These are phyloP conservation scores for Hyphantria cunea DNA, from an alignment of 1,140 invertebrate species.

Conservation along the genomic window DNA sequence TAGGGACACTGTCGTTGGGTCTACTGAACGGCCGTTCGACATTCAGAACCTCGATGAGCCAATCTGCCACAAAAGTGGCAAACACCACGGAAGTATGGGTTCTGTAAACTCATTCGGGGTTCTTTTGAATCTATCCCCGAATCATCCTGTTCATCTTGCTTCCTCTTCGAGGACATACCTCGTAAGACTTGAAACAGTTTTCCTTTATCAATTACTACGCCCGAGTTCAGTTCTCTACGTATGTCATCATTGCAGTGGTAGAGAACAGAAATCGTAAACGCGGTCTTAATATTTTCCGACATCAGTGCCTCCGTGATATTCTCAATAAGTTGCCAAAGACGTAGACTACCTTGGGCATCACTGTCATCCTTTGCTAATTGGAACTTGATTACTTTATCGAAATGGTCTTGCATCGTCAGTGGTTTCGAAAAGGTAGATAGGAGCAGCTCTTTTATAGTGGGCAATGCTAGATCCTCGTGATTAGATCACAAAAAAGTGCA, in stretches of 20 bases:
- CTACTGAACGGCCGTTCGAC: slow-evolving; percentile 1
- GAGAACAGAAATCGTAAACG: slow-evolving; percentile 36
- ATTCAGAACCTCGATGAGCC: slow-evolving; percentile 28
- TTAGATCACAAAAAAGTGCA: too few relatives aligned
- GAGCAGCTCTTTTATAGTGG: slow-evolving; percentile 34
- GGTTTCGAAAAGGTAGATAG: slow-evolving; percentile 38
- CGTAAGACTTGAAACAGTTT: slow-evolving; percentile 35
- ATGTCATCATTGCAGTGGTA: slow-evolving; percentile 28
- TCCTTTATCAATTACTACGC: slow-evolving; percentile 15
- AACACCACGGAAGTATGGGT: slow-evolving; percentile 1
- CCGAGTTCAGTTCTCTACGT: slow-evolving; percentile 35
- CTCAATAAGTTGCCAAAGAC: slow-evolving; percentile 40
- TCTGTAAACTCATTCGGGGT: not conserved
- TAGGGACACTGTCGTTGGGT: not conserved
- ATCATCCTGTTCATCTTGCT: slow-evolving; percentile 11
- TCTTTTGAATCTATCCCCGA: slow-evolving; percentile 11
- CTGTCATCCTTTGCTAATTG: slow-evolving; percentile 31
- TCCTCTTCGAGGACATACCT: slow-evolving; percentile 25
- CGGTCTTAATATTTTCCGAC: slow-evolving; percentile 32
- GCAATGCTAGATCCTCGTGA: too few relatives aligned
- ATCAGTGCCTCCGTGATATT: slow-evolving; percentile 33
- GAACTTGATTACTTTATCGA: slow-evolving; percentile 40
- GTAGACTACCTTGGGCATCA: slow-evolving; percentile 27
- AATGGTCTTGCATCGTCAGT: slow-evolving; percentile 42
- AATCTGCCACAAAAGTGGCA: slow-evolving; percentile 31